Evolutionary conservation across 2,113 vertebrate genomes (phyloP).

Genomic region (Odobenus rosmarus): DNA sequence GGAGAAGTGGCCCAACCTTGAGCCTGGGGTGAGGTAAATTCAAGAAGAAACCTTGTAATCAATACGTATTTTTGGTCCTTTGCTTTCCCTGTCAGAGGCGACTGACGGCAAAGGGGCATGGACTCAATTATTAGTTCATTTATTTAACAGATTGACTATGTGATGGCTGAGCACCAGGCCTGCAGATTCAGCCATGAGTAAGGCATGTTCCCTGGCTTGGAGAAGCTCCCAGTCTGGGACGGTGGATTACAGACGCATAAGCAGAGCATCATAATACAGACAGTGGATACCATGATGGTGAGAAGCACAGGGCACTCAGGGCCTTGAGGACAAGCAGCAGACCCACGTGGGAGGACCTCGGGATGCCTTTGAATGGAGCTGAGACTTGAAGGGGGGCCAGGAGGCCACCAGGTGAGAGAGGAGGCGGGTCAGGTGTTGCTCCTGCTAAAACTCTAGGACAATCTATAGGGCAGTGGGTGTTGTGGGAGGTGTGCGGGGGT

Average conservation of each 20-base stretch:
- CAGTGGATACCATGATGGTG: neutral
- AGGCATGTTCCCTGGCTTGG: neutral
- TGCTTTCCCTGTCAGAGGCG: neutral
- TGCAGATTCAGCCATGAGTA: neutral
- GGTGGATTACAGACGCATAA: neutral
- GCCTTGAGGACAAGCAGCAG: neutral
- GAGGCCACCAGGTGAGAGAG: neutral
- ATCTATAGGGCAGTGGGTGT: neutral
- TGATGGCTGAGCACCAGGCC: neutral
- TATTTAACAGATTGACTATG: neutral
- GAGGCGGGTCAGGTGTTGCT: neutral
- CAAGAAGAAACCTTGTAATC: neutral
- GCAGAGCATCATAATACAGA: neutral
- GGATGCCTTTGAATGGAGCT: neutral
- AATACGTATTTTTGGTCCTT: neutral
- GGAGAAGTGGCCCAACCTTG: neutral
- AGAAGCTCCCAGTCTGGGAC: neutral
- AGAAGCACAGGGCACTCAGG: neutral
- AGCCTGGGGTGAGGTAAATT: neutral
- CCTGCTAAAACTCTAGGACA: neutral
- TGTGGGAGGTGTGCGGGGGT: too few relatives aligned
- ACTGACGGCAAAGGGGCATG: neutral
- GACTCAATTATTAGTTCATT: conserved; percentile 26
- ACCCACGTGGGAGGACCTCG: neutral
- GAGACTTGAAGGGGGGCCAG: neutral